Base-by-base conservation (phyloP, 2,797 vertebrate genomes). In the Gymnopithys bicolor region DNA sequence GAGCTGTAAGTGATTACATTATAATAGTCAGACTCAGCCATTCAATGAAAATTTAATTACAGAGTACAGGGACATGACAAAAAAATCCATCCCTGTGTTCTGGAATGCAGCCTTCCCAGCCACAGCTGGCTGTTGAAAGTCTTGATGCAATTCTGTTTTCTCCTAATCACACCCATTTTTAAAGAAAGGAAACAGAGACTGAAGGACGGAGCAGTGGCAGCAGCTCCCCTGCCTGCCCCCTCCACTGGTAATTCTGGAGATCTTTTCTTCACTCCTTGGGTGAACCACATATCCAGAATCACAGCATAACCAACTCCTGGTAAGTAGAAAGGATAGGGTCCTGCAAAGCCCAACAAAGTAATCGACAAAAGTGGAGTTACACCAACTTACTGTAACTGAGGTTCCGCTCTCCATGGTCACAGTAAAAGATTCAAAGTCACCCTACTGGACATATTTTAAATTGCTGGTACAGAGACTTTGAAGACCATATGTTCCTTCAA, bases 11-110 rank as follows among this genome's bases (percentile, higher is more conserved):
- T 95, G 92, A 96, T 95, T 93, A 89, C 73, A 90, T 95, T 96
- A 93, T 94, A 95, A 93, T 89, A 95, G 84, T 91, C 92, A 95
- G 87, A 71, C 68, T 88, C 81, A 94, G 89, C 25, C 93, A 95
- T 96, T 95, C 94, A 94, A 83, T 94, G 89, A 95, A 95, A 97
- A 96, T 95, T 92, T 95, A 96, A 96, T 96, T 96, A 95, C 59
- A 55, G 74, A 94, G 49, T 62, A 88, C 32, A 93, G 73, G 56
- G 59, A 83, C 83, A 69, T 63, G 58, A 89, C 87, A 71, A 89
- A 96, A 39, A 93, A 90, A 67, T 74, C 84, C 69, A 59, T 80
- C 89, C 30, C 76, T 75, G 17, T 94, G 79, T 69, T 88, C 75
- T 93, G 86, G 84, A 95, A 95, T 94, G 87, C 70, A 86, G 84